Percentiles rank a stretch among this genome's conserved stretches.
These are phyloP conservation scores for Charanyca ferruginea DNA, from an alignment of 2,888 invertebrate genomes.

Conservation along the genomic window DNA sequence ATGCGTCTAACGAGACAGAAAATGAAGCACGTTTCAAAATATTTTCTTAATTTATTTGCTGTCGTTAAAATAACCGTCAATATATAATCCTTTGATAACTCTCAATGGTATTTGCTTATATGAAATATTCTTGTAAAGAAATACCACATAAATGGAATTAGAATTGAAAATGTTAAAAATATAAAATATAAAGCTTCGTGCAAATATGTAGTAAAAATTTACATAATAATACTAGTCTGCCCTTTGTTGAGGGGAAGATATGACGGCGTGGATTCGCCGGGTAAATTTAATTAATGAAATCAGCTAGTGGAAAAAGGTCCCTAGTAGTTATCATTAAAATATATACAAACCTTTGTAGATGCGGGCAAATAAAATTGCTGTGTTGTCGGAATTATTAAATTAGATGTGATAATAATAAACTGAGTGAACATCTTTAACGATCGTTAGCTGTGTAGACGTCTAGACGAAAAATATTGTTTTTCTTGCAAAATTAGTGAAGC, in stretches of 20 bases:
- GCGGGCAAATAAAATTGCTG: conserved; percentile 19
- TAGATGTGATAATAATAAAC: conserved; percentile 23
- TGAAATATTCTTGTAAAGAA: conserved; percentile 2
- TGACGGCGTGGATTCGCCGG: conserved; percentile 50
- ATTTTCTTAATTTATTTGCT: conserved; percentile 31
- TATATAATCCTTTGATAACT: conserved; percentile 19
- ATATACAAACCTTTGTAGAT: conserved; percentile 34
- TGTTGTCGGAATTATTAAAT: conserved; percentile 36
- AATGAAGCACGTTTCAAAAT: conserved; percentile 34
- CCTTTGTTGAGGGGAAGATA: conserved; percentile 63
- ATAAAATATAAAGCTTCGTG: conserved; percentile 46
- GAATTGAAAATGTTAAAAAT: conserved; percentile 44
- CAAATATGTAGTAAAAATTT: conserved; percentile 67
- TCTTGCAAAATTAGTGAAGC: conserved; percentile 8
- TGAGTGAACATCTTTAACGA: conserved; percentile 32
- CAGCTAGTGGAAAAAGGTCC: conserved; percentile 65
- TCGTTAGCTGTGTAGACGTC: conserved; percentile 36
- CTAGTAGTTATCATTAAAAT: conserved; percentile 42
- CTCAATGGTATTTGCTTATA: conserved; percentile 14
- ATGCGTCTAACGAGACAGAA: conserved; percentile 21
- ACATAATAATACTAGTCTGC: conserved; percentile 67
- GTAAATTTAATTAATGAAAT: conserved; percentile 72
- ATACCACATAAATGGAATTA: conserved; percentile 28
- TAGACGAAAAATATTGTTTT: conserved; percentile 25
- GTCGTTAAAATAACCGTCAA: conserved; percentile 14